Evolutionary conservation across 2,797 vertebrate genomes (phyloP).

Genomic region (Orientallactaga sibirica): DNA sequence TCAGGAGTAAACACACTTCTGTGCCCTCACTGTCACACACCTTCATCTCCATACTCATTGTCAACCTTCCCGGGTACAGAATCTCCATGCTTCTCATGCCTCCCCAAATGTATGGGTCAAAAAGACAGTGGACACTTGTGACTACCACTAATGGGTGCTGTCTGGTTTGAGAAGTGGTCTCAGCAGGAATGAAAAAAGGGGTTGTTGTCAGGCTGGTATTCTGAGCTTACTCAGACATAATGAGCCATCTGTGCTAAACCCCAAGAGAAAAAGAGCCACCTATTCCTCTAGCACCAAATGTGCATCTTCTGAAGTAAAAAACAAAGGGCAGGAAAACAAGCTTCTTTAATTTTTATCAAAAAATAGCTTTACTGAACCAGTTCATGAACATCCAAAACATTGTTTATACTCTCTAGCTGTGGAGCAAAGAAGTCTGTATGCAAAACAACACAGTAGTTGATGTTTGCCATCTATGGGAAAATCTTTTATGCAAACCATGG

Average conservation of each 20-base stretch:
- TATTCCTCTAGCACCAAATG: background rate
- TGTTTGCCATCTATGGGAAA: background rate
- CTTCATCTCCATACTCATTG: too few relatives aligned
- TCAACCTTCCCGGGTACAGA: too few relatives aligned
- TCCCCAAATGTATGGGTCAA: too few relatives aligned
- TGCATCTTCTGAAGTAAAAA: background rate
- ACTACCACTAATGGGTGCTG: accelerated
- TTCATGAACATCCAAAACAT: too few relatives aligned
- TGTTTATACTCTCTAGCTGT: background rate
- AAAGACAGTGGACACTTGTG: too few relatives aligned
- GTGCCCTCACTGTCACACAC: background rate
- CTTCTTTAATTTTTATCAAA: background rate
- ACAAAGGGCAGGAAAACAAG: too few relatives aligned
- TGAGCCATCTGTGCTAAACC: background rate
- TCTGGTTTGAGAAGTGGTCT: background rate
- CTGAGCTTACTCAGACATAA: background rate
- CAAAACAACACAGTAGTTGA: accelerated
- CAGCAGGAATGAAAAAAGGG: background rate
- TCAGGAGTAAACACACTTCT: background rate
- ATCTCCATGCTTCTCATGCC: too few relatives aligned
- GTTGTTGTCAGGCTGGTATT: background rate
- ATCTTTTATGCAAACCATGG: too few relatives aligned
- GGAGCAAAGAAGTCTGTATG: background rate
- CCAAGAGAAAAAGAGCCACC: background rate
- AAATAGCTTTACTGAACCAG: background rate